Evolutionary conservation across 2,113 vertebrate species (phyloP), one percentile per base, ranked within the genome.

Genomic region (Rhea pennata): DNA sequence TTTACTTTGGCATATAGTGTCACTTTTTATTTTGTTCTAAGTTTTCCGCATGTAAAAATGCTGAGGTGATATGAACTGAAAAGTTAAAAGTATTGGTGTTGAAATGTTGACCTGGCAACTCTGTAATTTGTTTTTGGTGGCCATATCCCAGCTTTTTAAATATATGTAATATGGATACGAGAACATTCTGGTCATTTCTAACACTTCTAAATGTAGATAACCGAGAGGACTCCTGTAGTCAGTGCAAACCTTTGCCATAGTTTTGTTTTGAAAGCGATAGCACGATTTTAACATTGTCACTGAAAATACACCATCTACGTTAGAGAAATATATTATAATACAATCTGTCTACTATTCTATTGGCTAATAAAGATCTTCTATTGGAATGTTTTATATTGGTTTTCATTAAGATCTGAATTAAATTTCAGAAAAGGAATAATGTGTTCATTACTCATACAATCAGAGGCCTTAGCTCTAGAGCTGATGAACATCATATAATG

Each of bases 391-490:
- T 48, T 80, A 17, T 56, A 22, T 69, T 39, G 17, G 4, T 13
- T 90, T 87, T 90, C 59, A n/a, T n/a, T 82, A 77, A 50, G 58
- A 29, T 13, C 40, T 56, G 54, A 46, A 46, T 58, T 84, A 74
- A 74, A 67, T 74, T 66, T 73, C 22, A 7, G 22, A 50, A 56
- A 33, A 12, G 65, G 44, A 58, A 79, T 9, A 42, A 65, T 27
- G 15, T 33, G 12, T 66, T 50, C 4, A 4, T 73, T 92, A 12
- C 61, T 84, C 31, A 6, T 1, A 0, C 10, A 61, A 40, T 62
- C 19, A 5, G 73, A 10, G 0, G 0, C 20, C 15, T 84, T 71
- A 51, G 76, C 6, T 2, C 26, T 58, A 15, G 20, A 48, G 40
- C 44, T 92, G 44, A 7, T 56, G 14, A 36, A 27, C 51, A 9